Evolutionary conservation across 2,797 vertebrate species (phyloP).

Genomic region (Austrolebias charrua): DNA sequence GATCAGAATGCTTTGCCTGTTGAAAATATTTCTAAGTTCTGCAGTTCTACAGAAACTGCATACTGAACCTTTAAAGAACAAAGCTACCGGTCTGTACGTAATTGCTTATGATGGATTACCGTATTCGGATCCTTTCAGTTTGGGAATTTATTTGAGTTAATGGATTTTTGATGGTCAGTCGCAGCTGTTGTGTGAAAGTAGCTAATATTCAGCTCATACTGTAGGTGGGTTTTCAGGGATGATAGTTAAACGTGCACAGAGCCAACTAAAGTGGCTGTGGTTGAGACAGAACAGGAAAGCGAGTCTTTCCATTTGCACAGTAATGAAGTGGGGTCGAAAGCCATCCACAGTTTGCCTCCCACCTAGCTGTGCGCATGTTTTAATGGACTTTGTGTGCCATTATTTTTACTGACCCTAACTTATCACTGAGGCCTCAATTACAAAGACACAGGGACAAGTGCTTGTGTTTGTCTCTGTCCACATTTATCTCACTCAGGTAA

Average conservation of each 20-base stretch:
- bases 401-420: constrained; percentile 60
- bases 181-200: constrained; percentile 37
- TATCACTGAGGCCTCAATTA: constrained; percentile 65
- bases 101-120: constrained; percentile 24
- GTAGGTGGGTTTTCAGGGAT: constrained; percentile 35
- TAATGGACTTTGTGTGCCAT: constrained; percentile 67
- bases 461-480: constrained; percentile 21
- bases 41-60: too few species aligned
- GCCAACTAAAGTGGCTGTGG: constrained; percentile 39
- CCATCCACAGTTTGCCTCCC: constrained; percentile 65
- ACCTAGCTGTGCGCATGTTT: constrained; percentile 73
- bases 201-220: constrained; percentile 29
- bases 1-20: too few species aligned
- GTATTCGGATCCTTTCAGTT: constrained; percentile 39
- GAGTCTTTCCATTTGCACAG: constrained; percentile 64
- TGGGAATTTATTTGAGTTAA: constrained; percentile 39
- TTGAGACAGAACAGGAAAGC: constrained; percentile 37
- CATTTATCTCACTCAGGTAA: constrained; percentile 21
- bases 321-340: constrained; percentile 74
- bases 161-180: constrained; percentile 50
- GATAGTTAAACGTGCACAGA: constrained; percentile 29
- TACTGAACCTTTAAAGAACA: too few species aligned
- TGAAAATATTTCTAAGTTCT: too few species aligned
- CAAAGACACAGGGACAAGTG: constrained; percentile 38
- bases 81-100: constrained; percentile 31